phyloP scores from a whole-genome alignment of 2,113 vertebrate genomes.

The Vulpes lagopus region DNA sequence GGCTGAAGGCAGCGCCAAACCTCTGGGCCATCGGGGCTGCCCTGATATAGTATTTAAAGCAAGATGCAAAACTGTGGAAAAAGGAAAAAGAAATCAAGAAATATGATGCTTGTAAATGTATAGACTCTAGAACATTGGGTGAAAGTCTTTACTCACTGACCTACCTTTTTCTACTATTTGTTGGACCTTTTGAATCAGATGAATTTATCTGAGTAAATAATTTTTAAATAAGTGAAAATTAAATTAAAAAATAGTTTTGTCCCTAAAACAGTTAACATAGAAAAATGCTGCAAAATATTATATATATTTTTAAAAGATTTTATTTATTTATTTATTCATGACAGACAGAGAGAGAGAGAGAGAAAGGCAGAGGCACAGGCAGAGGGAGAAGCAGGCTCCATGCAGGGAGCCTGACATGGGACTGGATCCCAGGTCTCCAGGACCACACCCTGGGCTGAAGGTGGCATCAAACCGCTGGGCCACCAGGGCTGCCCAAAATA shows the following conservation, averaged over 20 bases:
- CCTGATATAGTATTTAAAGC: background rate
- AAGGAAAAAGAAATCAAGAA: background rate
- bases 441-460: too few relatives aligned
- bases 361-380: too few relatives aligned
- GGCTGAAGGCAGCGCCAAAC: too few relatives aligned
- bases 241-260: constrained; percentile 17
- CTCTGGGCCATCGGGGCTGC: too few relatives aligned
- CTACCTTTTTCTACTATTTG: background rate
- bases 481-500: background rate
- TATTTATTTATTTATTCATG: too few relatives aligned
- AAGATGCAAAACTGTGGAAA: background rate
- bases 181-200: background rate
- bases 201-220: constrained; percentile 30
- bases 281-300: background rate
- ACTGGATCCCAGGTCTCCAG: too few relatives aligned
- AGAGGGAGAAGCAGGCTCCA: too few relatives aligned
- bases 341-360: too few relatives aligned
- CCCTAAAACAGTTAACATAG: background rate
- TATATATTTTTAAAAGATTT: too few relatives aligned
- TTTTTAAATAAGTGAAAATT: constrained; percentile 48
- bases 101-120: background rate
- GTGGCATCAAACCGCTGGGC: too few relatives aligned
- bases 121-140: background rate
- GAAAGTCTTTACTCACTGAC: background rate
- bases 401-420: too few relatives aligned